These are phyloP conservation scores for Helicolenus hilgendorfi DNA, from an alignment of 2,797 vertebrate species.

Conservation along the genomic window DNA sequence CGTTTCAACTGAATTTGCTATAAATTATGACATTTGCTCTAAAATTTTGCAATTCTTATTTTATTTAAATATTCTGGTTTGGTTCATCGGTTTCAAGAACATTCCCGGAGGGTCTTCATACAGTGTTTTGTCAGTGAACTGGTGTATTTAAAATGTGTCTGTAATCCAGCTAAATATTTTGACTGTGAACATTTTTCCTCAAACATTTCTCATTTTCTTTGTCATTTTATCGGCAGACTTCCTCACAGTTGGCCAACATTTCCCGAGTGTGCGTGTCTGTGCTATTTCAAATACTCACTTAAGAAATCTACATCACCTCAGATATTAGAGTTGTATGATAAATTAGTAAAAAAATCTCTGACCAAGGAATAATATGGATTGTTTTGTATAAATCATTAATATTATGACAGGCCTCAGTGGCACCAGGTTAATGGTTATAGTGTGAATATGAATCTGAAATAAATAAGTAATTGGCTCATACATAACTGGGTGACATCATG, in stretches of 20 bases:
- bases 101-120: not conserved
- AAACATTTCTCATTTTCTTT: not conserved
- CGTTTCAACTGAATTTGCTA: not conserved
- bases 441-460: conserved; percentile 26
- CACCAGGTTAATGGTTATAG: conserved; percentile 31
- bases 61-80: not conserved
- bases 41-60: not conserved
- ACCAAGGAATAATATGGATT: conserved; percentile 35
- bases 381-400: conserved; percentile 47
- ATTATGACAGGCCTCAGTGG: conserved; percentile 18
- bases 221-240: not conserved
- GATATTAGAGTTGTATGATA: not conserved
- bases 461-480: conserved; percentile 35
- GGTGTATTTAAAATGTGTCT: not conserved
- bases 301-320: not conserved
- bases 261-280: not conserved
- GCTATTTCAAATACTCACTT: not conserved
- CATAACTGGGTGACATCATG: conserved; percentile 30
- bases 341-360: conserved; percentile 13
- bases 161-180: not conserved
- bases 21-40: not conserved
- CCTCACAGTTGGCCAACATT: not conserved
- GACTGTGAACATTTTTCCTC: not conserved
- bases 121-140: not conserved
- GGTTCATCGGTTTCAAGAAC: not conserved